Base-by-base conservation (phyloP, 2,113 vertebrate species). In the Corythoichthys intestinalis region DNA sequence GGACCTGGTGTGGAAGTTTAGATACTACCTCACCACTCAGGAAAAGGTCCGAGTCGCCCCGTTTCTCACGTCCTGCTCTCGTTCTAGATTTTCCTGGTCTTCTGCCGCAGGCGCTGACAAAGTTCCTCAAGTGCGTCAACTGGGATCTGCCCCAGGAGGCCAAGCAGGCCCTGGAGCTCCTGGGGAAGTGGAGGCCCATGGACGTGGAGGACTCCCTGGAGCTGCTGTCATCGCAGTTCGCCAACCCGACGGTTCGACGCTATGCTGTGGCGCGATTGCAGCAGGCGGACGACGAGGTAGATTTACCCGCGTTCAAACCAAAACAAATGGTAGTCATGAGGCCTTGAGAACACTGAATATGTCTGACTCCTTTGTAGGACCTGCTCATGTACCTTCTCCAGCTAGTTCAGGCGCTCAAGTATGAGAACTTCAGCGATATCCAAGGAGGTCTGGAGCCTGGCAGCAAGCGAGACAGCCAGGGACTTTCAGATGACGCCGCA, bases 121-220 rank as follows among this genome's bases (percentile, higher is more conserved):
- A 99, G 86, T 99, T 99, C 89, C 90, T 99, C 67, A 99, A 98
- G 87, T 99, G 97, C 87, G 97, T 98, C 73, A 99, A 99, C 85
- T 99, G 97, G 97, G 94, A 94, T 67, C 85, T 98, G 47, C 94
- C 97, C 34, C 96, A 98, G 79, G 97, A 98, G 72, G 97, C 96
- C 69, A 99, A 98, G 71, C 97, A 99, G 86, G 97, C 97, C 0
- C 82, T 99, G 84, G 97, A 99, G 78, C 90, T 99, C 2, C 83
- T 99, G 72, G 96, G 96, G 2, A 98, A 95, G 72, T 99, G 97
- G 97, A 95, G 94, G 70, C 97, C 97, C 3, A 98, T 99, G 96
- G 97, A 99, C 9, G 97, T 99, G n/a, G 97, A 98, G 76, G 97
- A 99, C 68, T 96, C 96, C 4, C 75, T 99, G 83, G 97, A 99